A percentile compares a stretch with the other conserved stretches of the same genome.
These are phyloP conservation scores for Oenanthe melanoleuca DNA, from an alignment of 2,113 vertebrate genomes.

Conservation along the genomic window DNA sequence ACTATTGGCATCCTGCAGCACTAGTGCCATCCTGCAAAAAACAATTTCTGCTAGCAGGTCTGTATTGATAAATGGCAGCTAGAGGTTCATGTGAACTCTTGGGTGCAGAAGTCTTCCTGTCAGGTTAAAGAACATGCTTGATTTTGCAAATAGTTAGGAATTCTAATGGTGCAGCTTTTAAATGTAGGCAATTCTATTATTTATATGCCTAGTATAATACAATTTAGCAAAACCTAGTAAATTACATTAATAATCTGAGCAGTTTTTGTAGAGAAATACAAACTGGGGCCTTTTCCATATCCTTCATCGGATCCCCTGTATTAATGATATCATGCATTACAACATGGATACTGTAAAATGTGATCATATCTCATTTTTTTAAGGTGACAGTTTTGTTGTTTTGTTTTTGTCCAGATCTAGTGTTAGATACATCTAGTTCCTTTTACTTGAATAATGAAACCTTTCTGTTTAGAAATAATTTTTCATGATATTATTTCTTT, in stretches of 20 bases:
- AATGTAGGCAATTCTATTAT: background rate
- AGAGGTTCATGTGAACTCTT: background rate
- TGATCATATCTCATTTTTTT: background rate
- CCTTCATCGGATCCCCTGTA: background rate
- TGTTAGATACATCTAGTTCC: background rate
- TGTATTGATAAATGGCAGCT: background rate
- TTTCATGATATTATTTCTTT: background rate
- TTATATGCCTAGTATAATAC: background rate
- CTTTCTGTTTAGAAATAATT: background rate
- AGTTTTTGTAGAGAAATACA: background rate
- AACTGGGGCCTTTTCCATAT: background rate
- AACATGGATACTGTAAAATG: background rate
- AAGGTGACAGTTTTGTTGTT: background rate
- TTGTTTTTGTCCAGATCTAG: background rate
- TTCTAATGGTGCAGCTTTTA: background rate
- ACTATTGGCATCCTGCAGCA: rapidly evolving
- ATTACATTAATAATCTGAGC: background rate
- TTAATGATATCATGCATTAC: background rate
- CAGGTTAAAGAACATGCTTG: background rate
- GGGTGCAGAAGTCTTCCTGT: background rate
- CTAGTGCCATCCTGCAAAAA: background rate
- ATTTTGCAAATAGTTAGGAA: background rate
- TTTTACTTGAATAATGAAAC: background rate
- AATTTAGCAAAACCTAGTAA: background rate
- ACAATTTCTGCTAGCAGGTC: background rate